Evolutionary conservation across 2,113 vertebrate genomes (phyloP).

Genomic region (Aptenodytes forsteri): DNA sequence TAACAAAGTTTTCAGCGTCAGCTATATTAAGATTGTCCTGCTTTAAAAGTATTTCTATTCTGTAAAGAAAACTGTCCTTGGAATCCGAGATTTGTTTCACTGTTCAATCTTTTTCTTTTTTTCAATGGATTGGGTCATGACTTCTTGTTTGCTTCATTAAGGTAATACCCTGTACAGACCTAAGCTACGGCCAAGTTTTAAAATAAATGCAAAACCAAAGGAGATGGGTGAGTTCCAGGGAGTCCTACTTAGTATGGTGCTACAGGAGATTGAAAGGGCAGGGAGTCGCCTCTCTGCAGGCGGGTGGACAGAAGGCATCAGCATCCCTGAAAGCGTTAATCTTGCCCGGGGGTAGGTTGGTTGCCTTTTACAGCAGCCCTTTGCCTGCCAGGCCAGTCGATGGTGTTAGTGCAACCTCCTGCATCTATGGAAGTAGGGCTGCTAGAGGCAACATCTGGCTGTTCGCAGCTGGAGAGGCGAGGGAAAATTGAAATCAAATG

Average conservation of each 20-base stretch:
- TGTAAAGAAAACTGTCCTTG: not conserved
- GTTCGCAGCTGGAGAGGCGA: not conserved
- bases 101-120: not conserved
- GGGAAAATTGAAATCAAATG: fast-evolving
- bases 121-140: not conserved
- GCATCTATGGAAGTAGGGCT: not conserved
- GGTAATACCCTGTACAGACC: not conserved
- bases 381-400: not conserved
- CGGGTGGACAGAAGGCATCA: not conserved
- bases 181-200: not conserved
- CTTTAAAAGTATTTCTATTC: not conserved
- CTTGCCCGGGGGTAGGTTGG: fast-evolving
- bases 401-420: not conserved
- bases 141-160: not conserved
- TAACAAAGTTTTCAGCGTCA: not conserved
- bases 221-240: not conserved
- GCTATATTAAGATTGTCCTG: not conserved
- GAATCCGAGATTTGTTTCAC: not conserved
- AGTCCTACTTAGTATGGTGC: fast-evolving
- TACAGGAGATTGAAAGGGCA: not conserved
- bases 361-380: not conserved
- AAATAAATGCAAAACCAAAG: not conserved
- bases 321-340: not conserved
- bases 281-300: not conserved
- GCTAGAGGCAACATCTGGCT: not conserved